Conservation (phyloP, 2,797 vertebrate genomes). For the Sebastes alutus region DNA sequence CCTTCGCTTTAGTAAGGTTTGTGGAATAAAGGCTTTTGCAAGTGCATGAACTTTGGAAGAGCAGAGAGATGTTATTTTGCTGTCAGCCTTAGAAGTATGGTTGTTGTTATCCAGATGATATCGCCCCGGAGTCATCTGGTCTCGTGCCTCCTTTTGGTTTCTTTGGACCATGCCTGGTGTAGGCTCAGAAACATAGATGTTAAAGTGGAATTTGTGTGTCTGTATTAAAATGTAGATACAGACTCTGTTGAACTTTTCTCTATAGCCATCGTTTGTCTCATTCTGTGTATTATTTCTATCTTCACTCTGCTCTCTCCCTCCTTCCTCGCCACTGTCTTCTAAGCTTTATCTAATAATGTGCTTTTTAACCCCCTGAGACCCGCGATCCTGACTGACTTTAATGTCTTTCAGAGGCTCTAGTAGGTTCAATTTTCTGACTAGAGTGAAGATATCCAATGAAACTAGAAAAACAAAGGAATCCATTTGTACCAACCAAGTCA, state of each 20-base stretch:
- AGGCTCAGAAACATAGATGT: neutral
- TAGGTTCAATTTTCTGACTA: too few species aligned
- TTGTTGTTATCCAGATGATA: slow-evolving; percentile 28
- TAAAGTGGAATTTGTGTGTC: slow-evolving; percentile 1
- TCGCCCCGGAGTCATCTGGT: slow-evolving; percentile 12
- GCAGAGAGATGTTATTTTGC: slow-evolving; percentile 29
- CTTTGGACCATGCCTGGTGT: slow-evolving; percentile 3
- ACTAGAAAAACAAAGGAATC: too few species aligned
- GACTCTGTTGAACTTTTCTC: neutral
- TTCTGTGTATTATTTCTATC: neutral
- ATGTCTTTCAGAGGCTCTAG: too few species aligned
- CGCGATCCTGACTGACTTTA: too few species aligned
- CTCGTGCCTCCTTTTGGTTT: slow-evolving; percentile 13
- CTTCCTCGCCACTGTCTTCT: neutral
- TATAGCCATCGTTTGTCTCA: neutral
- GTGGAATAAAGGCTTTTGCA: slow-evolving; percentile 23
- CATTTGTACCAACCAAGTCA: too few species aligned
- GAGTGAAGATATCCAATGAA: too few species aligned
- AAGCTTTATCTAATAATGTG: neutral
- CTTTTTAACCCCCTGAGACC: neutral
- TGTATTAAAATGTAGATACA: neutral
- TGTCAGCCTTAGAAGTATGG: slow-evolving; percentile 20
- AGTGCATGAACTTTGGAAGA: slow-evolving; percentile 39
- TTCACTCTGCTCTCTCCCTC: neutral
- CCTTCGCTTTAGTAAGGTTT: slow-evolving; percentile 24